Percentiles rank a stretch among this genome's conserved stretches.
Conservation (phyloP, 2,113 vertebrate genomes). For the Gallinago jamesoni region DNA sequence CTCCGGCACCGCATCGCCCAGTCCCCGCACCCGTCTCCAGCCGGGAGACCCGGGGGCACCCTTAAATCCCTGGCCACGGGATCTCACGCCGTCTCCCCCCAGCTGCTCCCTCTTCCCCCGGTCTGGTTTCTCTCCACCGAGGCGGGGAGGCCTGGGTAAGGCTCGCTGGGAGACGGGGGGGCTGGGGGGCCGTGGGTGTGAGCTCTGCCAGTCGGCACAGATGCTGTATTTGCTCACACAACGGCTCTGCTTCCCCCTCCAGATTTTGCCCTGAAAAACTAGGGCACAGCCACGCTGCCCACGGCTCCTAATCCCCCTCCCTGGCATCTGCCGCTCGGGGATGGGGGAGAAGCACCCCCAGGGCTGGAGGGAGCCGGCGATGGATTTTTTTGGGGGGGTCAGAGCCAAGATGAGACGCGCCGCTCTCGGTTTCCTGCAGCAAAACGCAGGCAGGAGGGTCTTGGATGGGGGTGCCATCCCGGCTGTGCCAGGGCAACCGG, state of each 20-base stretch:
- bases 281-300: conserved; percentile 1
- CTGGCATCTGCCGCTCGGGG: background rate
- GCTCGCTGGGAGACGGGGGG: background rate
- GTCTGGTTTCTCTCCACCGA: fast-evolving
- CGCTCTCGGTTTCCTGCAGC: fast-evolving
- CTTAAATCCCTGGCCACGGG: fast-evolving
- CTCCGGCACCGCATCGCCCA: fast-evolving
- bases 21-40: fast-evolving
- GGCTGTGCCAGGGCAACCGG: fast-evolving
- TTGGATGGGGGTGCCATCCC: fast-evolving
- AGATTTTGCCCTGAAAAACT: conserved; percentile 13
- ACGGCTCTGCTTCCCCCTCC: conserved; percentile 5
- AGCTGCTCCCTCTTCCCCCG: background rate
- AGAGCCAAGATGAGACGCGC: background rate
- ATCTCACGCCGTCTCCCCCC: fast-evolving
- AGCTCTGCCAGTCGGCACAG: conserved; percentile 25
- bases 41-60: background rate
- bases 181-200: background rate
- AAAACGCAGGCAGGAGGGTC: fast-evolving
- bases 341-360: background rate
- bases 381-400: too few species aligned
- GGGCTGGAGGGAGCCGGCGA: background rate
- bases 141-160: background rate
- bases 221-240: conserved; percentile 2
- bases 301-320: background rate